Evolutionary conservation across 2,888 invertebrate genomes (phyloP).

Genomic region (Ornithoptera alexandrae): DNA sequence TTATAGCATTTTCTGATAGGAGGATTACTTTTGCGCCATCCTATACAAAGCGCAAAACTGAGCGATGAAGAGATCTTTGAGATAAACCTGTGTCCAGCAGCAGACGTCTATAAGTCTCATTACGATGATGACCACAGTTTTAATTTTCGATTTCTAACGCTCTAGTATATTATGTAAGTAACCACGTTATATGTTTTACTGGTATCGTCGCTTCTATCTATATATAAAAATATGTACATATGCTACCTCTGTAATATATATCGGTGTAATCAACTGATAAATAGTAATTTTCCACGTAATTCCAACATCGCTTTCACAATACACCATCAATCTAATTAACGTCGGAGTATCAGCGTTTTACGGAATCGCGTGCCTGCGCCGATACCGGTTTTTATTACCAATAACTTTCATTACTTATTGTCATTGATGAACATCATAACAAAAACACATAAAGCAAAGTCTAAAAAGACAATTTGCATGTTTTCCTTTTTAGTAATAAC

Average conservation of each 20-base stretch:
- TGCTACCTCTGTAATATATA: not conserved
- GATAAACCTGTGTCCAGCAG: too few relatives aligned
- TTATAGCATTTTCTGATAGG: too few relatives aligned
- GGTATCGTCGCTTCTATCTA: not conserved
- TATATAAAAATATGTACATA: not conserved
- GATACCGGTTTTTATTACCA: slow-evolving; percentile 10
- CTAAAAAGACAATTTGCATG: too few relatives aligned
- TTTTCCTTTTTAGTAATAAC: too few relatives aligned
- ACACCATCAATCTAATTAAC: slow-evolving; percentile 18
- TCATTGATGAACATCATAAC: not conserved
- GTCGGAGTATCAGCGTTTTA: slow-evolving; percentile 1
- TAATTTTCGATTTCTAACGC: too few relatives aligned
- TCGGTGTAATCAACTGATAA: not conserved
- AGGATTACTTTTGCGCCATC: too few relatives aligned
- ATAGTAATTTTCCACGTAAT: not conserved
- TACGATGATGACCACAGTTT: too few relatives aligned
- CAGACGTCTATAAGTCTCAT: too few relatives aligned
- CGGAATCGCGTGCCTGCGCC: slow-evolving; percentile 16
- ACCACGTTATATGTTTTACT: not conserved
- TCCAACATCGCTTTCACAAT: slow-evolving; percentile 11
- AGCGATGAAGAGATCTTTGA: too few relatives aligned
- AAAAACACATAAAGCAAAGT: not conserved
- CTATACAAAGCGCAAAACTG: too few relatives aligned
- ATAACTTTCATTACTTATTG: slow-evolving; percentile 13
- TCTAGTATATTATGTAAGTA: too few relatives aligned